These are phyloP conservation scores for Pseudopodoces humilis DNA, from an alignment of 2,113 vertebrate genomes.

Conservation along the genomic window DNA sequence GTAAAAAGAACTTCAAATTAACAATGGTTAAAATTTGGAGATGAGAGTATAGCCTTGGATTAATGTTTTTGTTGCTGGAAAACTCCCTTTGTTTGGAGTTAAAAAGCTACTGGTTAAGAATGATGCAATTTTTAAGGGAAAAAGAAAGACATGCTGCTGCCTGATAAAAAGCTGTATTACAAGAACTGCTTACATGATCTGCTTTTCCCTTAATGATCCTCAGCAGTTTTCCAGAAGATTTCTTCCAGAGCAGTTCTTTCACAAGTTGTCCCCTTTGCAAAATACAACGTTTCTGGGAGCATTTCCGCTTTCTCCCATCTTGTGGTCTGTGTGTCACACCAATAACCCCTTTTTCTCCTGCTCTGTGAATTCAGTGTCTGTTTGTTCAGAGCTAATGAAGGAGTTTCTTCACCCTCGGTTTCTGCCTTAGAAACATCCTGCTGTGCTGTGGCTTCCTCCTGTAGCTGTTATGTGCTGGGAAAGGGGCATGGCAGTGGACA, in stretches of 20 bases:
- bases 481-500: background rate
- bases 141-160: background rate
- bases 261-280: background rate
- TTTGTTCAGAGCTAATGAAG: background rate
- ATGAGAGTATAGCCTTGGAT: background rate
- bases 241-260: background rate
- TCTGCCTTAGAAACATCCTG: background rate
- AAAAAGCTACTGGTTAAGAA: background rate
- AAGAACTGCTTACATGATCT: background rate
- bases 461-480: background rate
- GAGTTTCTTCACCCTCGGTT: background rate
- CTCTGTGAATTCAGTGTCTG: background rate
- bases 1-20: constrained; percentile 39
- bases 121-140: background rate
- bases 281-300: accelerated
- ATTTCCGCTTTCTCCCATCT: background rate
- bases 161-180: background rate
- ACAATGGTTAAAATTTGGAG: background rate
- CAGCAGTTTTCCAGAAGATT: background rate
- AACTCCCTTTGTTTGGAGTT: background rate
- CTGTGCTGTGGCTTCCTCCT: background rate
- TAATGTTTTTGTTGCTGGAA: background rate
- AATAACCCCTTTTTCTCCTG: background rate
- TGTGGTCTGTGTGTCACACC: background rate
- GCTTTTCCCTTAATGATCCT: background rate